phyloP scores from a whole-genome alignment of 1,140 invertebrate species.

The Eriosoma lanigerum region DNA sequence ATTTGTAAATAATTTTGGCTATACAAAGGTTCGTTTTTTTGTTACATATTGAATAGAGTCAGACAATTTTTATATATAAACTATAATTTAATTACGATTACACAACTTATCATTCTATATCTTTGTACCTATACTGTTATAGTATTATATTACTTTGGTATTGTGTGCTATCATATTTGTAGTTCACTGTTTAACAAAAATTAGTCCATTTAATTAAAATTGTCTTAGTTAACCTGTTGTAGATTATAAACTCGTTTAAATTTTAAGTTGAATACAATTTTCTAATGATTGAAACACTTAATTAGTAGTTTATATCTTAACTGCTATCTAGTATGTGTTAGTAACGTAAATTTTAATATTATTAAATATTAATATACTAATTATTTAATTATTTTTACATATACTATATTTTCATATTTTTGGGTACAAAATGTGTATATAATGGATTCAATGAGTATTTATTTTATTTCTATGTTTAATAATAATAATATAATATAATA shows the following conservation, averaged over 20 bases:
- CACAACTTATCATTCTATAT: conserved; percentile 3
- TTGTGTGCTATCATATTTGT: background rate
- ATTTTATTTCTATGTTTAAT: no score
- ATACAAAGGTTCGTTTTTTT: background rate
- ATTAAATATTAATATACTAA: no score
- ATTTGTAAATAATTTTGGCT: background rate
- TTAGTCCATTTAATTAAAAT: background rate
- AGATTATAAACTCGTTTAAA: conserved; percentile 10
- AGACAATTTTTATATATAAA: background rate
- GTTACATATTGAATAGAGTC: background rate
- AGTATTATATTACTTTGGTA: background rate
- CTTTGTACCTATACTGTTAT: background rate
- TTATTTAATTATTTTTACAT: no score
- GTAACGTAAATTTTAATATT: no score
- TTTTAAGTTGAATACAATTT: background rate
- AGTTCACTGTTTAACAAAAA: conserved; percentile 20
- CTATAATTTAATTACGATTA: conserved; percentile 1
- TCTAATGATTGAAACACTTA: background rate
- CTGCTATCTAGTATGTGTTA: no score
- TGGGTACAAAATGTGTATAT: no score
- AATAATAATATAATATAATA: no score
- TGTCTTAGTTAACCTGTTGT: conserved; percentile 31
- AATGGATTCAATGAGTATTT: no score
- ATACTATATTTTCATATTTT: no score
- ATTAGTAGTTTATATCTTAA: conserved; percentile 2